phyloP scores from a whole-genome alignment of 2,113 vertebrate genomes.

The Chroicocephalus ridibundus region DNA sequence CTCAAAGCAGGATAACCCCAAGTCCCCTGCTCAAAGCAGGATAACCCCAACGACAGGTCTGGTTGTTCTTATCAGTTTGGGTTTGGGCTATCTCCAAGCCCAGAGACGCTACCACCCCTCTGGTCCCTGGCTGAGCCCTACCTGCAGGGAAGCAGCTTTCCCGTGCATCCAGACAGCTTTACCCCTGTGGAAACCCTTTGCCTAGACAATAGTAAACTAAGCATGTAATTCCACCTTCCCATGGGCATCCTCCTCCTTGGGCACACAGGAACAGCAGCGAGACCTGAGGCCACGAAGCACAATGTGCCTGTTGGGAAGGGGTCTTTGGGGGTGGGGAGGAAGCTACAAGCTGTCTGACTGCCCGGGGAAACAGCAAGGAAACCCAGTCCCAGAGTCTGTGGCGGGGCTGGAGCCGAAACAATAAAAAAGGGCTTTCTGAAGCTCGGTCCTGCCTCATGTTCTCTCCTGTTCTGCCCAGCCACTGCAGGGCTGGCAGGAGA shows the following conservation, averaged over 20 bases:
- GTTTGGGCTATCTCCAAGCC: neutral
- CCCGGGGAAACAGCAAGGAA: neutral
- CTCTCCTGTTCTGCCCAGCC: neutral
- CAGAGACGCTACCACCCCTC: neutral
- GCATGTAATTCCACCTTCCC: accelerated
- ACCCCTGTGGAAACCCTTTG: neutral
- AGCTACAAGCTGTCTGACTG: neutral
- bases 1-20: neutral
- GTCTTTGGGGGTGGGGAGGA: accelerated
- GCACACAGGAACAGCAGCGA: neutral
- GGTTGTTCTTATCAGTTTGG: neutral
- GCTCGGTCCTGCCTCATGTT: accelerated
- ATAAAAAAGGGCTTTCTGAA: neutral
- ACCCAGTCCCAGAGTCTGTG: neutral
- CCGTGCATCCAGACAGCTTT: neutral
- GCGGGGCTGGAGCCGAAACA: neutral
- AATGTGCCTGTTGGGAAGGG: neutral
- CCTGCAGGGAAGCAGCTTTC: neutral
- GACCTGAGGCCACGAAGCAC: accelerated
- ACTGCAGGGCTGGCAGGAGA: neutral
- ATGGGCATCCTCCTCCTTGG: neutral
- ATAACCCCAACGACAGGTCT: neutral
- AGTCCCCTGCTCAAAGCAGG: neutral
- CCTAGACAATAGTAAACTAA: too few relatives aligned
- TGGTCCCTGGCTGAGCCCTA: neutral